A percentile compares a stretch with the other conserved stretches of the same genome.
phyloP scores from a whole-genome alignment of 2,113 vertebrate genomes.

The Oxyruncus cristatus region DNA sequence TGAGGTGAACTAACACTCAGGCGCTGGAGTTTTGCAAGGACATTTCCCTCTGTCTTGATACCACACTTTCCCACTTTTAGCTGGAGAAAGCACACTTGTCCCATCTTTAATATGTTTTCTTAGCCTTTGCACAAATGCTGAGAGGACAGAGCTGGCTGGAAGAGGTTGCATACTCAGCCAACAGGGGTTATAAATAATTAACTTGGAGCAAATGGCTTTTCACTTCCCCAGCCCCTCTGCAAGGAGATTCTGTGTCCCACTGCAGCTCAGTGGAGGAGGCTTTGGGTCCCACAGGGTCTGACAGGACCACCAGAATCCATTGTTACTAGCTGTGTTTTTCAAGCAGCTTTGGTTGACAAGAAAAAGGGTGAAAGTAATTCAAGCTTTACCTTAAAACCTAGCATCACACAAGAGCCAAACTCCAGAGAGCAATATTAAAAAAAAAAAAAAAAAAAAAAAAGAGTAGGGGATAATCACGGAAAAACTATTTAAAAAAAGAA shows the following conservation, averaged over 20 bases:
- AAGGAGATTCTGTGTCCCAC: neutral
- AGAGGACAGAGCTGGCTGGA: slow-evolving; percentile 1
- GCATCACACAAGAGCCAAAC: neutral
- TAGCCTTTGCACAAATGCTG: slow-evolving; percentile 3
- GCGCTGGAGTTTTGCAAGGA: neutral
- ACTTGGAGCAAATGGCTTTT: neutral
- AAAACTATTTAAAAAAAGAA: neutral
- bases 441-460: neutral
- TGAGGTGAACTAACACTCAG: neutral
- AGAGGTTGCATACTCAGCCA: slow-evolving; percentile 3
- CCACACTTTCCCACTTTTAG: accelerated
- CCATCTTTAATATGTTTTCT: slow-evolving; percentile 2
- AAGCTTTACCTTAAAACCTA: neutral
- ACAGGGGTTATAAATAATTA: slow-evolving; percentile 18
- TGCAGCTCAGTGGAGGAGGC: neutral
- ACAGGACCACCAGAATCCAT: neutral
- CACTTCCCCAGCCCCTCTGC: neutral
- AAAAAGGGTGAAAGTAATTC: neutral
- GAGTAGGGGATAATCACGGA: neutral
- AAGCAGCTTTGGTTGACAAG: neutral
- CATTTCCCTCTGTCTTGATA: neutral
- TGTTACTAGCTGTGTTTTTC: neutral
- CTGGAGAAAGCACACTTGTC: neutral
- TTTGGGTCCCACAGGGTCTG: neutral
- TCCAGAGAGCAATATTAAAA: neutral